phyloP scores from a whole-genome alignment of 1,140 invertebrate species.

The Oscheius sp. region DNA sequence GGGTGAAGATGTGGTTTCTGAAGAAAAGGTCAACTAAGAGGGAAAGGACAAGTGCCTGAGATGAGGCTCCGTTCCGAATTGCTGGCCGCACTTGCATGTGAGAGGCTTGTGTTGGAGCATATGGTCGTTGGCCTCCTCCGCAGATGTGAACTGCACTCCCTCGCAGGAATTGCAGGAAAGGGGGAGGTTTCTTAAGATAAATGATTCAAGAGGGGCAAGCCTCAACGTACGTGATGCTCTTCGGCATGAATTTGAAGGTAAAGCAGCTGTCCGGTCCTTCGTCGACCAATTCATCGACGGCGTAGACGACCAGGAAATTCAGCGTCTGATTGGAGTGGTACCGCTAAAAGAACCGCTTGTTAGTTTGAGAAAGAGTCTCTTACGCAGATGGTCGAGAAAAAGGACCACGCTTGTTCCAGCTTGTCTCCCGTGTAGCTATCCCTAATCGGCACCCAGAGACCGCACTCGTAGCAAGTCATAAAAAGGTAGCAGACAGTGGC shows the following conservation, averaged over 20 bases:
- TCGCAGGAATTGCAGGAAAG: background rate
- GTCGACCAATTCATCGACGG: background rate
- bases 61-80: slow-evolving; percentile 2
- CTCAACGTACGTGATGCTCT: background rate
- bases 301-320: background rate
- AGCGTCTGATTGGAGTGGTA: background rate
- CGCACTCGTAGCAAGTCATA: slow-evolving; percentile 1
- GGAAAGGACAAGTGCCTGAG: background rate
- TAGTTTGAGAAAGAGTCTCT: background rate
- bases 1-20: background rate
- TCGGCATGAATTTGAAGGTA: background rate
- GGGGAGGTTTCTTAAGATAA: background rate
- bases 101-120: background rate
- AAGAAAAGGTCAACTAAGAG: background rate
- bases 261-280: background rate
- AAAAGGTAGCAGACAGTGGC: background rate
- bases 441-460: background rate
- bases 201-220: background rate
- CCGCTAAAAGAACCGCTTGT: background rate
- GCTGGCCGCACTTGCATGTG: background rate
- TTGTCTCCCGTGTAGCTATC: background rate
- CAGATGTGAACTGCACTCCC: background rate
- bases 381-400: background rate
- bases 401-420: slow-evolving; percentile 1
- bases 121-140: background rate